phyloP scores from a whole-genome alignment of 2,888 invertebrate species.

The Caenorhabditis parvicauda region DNA sequence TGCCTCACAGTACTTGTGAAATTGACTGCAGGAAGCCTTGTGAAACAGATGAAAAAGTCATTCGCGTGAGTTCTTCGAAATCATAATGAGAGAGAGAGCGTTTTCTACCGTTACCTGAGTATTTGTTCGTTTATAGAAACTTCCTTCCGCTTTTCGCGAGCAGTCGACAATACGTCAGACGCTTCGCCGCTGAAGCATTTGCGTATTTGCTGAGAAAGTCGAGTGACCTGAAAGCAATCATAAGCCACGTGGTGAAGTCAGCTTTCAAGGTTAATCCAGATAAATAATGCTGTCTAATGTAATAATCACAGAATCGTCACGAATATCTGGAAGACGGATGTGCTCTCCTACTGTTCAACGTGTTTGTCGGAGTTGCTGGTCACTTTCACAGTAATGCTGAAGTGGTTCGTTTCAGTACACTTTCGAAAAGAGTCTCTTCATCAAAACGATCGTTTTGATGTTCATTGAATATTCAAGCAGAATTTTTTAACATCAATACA shows the following conservation, averaged over 20 bases:
- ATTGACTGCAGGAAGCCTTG: constrained; percentile 79
- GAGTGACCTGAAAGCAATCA: constrained; percentile 31
- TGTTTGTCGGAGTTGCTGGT: constrained; percentile 78
- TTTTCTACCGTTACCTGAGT: not conserved
- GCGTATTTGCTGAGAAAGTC: constrained; percentile 81
- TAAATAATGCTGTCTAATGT: not conserved
- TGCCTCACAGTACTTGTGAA: constrained; percentile 87
- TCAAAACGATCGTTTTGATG: no score
- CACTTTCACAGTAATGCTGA: constrained; percentile 80
- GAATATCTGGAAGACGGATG: constrained; percentile 70
- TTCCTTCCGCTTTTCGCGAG: constrained; percentile 72
- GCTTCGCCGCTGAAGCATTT: constrained; percentile 93
- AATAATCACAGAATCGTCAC: constrained; percentile 13
- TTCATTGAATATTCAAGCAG: no score
- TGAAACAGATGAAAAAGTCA: constrained; percentile 73
- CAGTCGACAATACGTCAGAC: constrained; percentile 81
- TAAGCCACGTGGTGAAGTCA: constrained; percentile 29
- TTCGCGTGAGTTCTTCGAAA: constrained; percentile 35
- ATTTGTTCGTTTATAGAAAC: no score
- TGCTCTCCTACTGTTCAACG: constrained; percentile 84
- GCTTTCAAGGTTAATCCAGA: constrained; percentile 30
- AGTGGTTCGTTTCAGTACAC: no score
- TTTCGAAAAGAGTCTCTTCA: no score
- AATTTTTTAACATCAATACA: no score
- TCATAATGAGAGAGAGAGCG: not conserved